phyloP scores from a whole-genome alignment of 92 coral and sea anemone species.

The Parazoanthus swiftii region DNA sequence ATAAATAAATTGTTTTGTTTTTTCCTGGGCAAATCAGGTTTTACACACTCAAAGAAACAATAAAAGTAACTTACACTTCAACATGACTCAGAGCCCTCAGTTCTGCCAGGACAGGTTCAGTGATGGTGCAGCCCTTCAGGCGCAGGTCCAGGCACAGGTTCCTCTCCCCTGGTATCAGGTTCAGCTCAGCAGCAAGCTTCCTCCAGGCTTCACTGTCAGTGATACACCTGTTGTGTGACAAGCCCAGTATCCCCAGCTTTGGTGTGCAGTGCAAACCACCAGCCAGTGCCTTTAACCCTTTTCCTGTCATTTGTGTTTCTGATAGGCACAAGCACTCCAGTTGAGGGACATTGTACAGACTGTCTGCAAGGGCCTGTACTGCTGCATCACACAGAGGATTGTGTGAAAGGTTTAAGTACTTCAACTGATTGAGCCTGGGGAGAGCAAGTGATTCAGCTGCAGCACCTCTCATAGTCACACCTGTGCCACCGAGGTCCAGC shows the following conservation, averaged over 20 bases:
- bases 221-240: neutral
- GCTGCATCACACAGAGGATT: constrained; percentile 24
- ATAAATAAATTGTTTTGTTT: too few relatives aligned
- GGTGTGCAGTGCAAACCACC: neutral
- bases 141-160: neutral
- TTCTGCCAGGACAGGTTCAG: neutral
- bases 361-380: neutral
- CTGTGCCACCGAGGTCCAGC: too few relatives aligned
- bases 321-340: neutral
- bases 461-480: too few relatives aligned
- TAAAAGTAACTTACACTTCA: neutral
- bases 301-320: constrained; percentile 5
- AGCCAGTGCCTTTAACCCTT: constrained; percentile 21
- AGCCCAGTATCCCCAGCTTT: neutral
- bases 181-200: neutral
- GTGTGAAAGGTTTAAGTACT: too few relatives aligned
- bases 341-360: neutral
- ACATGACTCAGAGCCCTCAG: neutral
- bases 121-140: neutral
- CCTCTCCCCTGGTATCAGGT: neutral
- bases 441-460: too few relatives aligned
- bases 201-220: neutral
- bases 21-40: neutral
- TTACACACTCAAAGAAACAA: neutral
- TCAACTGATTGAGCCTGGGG: neutral